These are phyloP conservation scores for Ceriagrion tenellum DNA, from an alignment of 2,888 invertebrate species.

Conservation along the genomic window DNA sequence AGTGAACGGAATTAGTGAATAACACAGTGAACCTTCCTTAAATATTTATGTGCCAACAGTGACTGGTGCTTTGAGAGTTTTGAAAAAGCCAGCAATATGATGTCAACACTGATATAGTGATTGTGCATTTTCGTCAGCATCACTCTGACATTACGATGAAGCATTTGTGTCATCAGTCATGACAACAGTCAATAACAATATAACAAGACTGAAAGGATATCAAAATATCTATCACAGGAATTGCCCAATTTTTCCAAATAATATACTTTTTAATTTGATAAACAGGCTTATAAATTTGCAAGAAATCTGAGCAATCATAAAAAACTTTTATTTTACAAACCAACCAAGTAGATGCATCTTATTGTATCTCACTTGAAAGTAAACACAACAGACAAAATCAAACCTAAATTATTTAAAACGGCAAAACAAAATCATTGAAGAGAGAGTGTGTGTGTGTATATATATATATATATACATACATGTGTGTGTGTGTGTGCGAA, in stretches of 20 bases:
- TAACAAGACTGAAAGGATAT: background rate
- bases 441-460: too few species aligned
- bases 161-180: background rate
- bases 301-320: background rate
- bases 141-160: background rate
- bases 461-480: too few species aligned
- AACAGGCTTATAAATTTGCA: background rate
- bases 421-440: too few species aligned
- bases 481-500: too few species aligned
- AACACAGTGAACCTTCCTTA: slow-evolving; percentile 3
- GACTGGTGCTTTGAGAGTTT: slow-evolving; percentile 23
- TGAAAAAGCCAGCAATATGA: slow-evolving; percentile 47
- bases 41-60: slow-evolving; percentile 1
- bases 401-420: too few species aligned
- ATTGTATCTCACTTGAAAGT: too few species aligned
- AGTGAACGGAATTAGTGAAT: background rate
- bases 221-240: background rate
- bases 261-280: background rate
- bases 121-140: background rate
- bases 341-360: background rate
- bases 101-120: slow-evolving; percentile 9
- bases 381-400: too few species aligned
- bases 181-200: background rate
- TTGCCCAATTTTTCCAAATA: background rate
- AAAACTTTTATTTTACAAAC: background rate